A percentile compares a stretch with the other conserved stretches of the same genome.
Conservation (phyloP, 2,797 vertebrate species). For the Karalla daura region DNA sequence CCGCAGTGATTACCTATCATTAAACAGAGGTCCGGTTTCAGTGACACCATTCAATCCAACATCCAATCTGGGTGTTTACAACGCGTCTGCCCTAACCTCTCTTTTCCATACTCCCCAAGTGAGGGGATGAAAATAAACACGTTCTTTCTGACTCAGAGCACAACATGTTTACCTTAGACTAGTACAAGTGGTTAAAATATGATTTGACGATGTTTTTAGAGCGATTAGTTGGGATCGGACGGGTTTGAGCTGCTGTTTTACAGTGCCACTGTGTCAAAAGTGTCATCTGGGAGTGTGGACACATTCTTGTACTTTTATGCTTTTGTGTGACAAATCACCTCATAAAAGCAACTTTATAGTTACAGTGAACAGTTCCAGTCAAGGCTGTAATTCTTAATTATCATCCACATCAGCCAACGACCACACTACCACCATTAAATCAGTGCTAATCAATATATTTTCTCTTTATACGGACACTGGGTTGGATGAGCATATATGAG, state of each 20-base stretch:
- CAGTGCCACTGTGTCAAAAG: slow-evolving; percentile 30
- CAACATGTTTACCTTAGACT: slow-evolving; percentile 11
- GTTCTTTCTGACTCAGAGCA: slow-evolving; percentile 7
- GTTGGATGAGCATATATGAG: too few species aligned
- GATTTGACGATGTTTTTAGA: slow-evolving; percentile 32
- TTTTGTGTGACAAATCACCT: slow-evolving; percentile 11
- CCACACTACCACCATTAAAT: not conserved
- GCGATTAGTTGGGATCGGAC: slow-evolving; percentile 9
- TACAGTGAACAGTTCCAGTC: slow-evolving; percentile 13
- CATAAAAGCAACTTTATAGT: slow-evolving; percentile 8
- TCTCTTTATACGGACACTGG: not conserved
- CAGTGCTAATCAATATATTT: slow-evolving; percentile 1
- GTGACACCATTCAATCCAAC: slow-evolving; percentile 54
- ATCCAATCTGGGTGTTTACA: slow-evolving; percentile 64
- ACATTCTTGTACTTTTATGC: not conserved
- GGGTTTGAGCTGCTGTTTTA: slow-evolving; percentile 4
- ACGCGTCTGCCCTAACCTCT: slow-evolving; percentile 45
- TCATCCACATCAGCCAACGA: not conserved
- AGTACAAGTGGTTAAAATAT: slow-evolving; percentile 37
- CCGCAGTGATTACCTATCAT: slow-evolving; percentile 73
- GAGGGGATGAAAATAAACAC: slow-evolving; percentile 55
- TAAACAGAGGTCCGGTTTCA: slow-evolving; percentile 66
- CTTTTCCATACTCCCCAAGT: slow-evolving; percentile 33
- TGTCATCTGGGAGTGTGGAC: not conserved
- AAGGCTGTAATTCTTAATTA: slow-evolving; percentile 2